Conservation (phyloP, 2,888 invertebrate genomes). For the Cephus pygmeus region DNA sequence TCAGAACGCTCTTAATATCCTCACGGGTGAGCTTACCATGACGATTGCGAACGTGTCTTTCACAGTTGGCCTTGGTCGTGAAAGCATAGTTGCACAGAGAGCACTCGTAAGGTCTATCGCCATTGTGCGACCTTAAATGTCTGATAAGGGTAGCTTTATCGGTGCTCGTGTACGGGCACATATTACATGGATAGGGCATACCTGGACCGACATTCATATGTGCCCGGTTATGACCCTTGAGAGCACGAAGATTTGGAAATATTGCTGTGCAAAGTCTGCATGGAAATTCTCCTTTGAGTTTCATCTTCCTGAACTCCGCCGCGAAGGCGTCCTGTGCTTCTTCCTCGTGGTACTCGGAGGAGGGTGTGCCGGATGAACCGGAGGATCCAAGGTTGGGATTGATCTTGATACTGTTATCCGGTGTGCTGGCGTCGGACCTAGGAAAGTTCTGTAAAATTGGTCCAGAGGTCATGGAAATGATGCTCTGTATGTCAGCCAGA, state of each 20-base stretch:
- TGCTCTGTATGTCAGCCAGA: constrained; percentile 87
- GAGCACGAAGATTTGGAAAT: constrained; percentile 87
- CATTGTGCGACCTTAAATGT: constrained; percentile 94
- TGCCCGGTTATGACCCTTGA: constrained; percentile 91
- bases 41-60: constrained; percentile 91
- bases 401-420: constrained; percentile 42
- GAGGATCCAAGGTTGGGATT: constrained; percentile 49
- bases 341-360: constrained; percentile 68
- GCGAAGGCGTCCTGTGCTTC: constrained; percentile 86
- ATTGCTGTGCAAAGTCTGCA: constrained; percentile 89
- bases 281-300: constrained; percentile 88
- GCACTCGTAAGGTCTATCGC: constrained; percentile 94
- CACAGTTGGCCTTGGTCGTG: constrained; percentile 97
- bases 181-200: constrained; percentile 90
- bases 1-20: constrained; percentile 88
- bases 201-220: constrained; percentile 81
- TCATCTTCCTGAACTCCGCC: constrained; percentile 89
- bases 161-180: constrained; percentile 89
- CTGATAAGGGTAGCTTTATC: constrained; percentile 93
- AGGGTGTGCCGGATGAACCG: constrained; percentile 56
- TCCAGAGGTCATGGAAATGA: constrained; percentile 79
- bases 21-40: constrained; percentile 88
- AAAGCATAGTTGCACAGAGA: constrained; percentile 96
- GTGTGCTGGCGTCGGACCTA: constrained; percentile 50
- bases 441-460: constrained; percentile 49